Evolutionary conservation across 2,797 vertebrate species (phyloP).

Genomic region (Danio albolineatus): DNA sequence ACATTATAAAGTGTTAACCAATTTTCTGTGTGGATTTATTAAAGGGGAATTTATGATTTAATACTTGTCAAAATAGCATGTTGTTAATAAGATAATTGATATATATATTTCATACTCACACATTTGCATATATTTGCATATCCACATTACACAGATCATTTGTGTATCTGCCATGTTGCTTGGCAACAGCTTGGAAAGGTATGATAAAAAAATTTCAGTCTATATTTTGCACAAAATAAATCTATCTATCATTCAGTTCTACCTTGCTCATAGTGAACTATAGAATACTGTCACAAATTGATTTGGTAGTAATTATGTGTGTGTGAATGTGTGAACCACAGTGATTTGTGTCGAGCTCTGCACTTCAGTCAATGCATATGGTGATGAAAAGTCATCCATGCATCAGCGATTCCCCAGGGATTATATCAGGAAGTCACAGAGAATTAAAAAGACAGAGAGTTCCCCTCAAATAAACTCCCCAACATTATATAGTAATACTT

Average conservation of each 20-base stretch:
- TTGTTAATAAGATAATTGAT: too few species aligned
- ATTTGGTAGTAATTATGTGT: background rate
- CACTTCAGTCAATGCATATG: background rate
- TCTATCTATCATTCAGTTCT: background rate
- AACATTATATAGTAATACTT: slow-evolving; percentile 14
- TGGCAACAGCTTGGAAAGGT: slow-evolving; percentile 1
- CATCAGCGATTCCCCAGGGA: slow-evolving; percentile 14
- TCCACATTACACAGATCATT: background rate
- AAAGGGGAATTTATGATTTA: too few species aligned
- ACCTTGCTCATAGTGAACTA: background rate
- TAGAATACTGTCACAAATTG: background rate
- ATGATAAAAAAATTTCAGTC: background rate
- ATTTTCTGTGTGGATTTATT: too few species aligned
- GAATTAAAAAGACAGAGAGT: background rate
- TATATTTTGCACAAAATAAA: background rate
- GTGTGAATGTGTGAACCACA: background rate
- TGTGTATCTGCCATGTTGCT: background rate
- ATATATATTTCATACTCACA: background rate
- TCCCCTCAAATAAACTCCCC: background rate
- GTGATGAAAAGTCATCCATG: slow-evolving; percentile 26
- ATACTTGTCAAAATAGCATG: too few species aligned
- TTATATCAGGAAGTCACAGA: slow-evolving; percentile 3
- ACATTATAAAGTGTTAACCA: too few species aligned
- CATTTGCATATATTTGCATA: background rate
- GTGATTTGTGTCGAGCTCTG: background rate